Evolutionary conservation across 2,888 invertebrate species (phyloP).

Genomic region (Caenorhabditis imperialis): DNA sequence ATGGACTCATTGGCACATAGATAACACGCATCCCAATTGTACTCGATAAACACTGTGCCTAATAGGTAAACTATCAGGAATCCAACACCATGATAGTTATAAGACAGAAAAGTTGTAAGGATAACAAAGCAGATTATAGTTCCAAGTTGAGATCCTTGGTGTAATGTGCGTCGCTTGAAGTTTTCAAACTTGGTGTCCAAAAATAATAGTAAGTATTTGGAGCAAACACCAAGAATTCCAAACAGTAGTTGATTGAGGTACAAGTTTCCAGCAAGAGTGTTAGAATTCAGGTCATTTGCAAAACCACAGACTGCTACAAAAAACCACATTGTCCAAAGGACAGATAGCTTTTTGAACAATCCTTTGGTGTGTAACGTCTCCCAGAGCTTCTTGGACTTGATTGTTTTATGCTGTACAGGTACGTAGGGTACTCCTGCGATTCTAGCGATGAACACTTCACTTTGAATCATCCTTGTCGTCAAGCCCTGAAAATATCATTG

Average conservation of each 20-base stretch:
- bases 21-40: conserved; percentile 73
- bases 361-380: conserved; percentile 59
- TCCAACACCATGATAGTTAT: conserved; percentile 52
- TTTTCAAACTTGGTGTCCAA: conserved; percentile 58
- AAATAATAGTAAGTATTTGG: conserved; percentile 60
- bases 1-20: conserved; percentile 69
- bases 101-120: conserved; percentile 54
- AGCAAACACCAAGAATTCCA: conserved; percentile 62
- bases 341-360: conserved; percentile 54
- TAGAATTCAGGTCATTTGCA: conserved; percentile 72
- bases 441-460: conserved; percentile 64
- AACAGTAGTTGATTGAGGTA: conserved; percentile 71
- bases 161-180: conserved; percentile 67
- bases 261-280: conserved; percentile 65
- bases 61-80: conserved; percentile 65
- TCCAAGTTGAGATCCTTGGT: conserved; percentile 63
- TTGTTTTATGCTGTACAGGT: conserved; percentile 52
- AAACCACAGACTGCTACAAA: conserved; percentile 68
- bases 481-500: conserved; percentile 13
- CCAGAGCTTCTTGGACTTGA: conserved; percentile 49
- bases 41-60: conserved; percentile 72
- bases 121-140: conserved; percentile 61
- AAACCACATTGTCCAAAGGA: conserved; percentile 74
- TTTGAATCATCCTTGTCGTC: conserved; percentile 59
- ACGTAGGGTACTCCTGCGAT: conserved; percentile 66